These are phyloP conservation scores for Petrocephalus microphthalmus DNA, from an alignment of 2,113 vertebrate species.

Conservation along the genomic window DNA sequence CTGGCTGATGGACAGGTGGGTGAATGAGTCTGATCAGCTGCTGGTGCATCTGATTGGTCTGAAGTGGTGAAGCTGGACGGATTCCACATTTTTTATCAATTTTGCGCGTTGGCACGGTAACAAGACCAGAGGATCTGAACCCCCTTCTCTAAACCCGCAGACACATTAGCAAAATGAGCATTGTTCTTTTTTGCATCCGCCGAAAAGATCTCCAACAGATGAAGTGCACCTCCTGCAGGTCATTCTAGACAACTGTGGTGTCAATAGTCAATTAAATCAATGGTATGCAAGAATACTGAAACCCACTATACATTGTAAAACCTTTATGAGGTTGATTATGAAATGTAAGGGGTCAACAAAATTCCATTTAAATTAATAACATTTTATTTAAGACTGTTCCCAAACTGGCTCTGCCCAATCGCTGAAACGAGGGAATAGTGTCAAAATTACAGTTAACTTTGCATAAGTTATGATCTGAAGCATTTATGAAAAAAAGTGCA, in stretches of 20 bases:
- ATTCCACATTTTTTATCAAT: neutral
- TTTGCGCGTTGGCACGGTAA: neutral
- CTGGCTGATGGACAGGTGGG: neutral
- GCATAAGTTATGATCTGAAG: neutral
- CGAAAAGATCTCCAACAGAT: neutral
- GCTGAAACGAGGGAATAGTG: neutral
- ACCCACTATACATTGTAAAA: conserved; percentile 37
- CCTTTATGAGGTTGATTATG: neutral
- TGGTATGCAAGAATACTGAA: neutral
- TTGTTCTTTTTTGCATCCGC: neutral
- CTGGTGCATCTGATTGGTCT: neutral
- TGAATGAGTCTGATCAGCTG: neutral
- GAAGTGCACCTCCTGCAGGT: neutral
- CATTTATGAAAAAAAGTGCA: neutral
- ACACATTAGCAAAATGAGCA: neutral
- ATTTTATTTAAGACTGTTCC: conserved; percentile 42
- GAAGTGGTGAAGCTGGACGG: neutral
- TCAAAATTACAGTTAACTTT: neutral
- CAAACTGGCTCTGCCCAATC: neutral
- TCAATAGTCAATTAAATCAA: neutral
- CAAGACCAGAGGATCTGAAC: neutral
- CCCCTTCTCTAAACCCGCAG: neutral
- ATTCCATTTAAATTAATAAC: neutral
- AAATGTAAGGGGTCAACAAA: neutral
- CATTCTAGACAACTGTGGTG: neutral